Evolutionary conservation across 2,113 vertebrate species (phyloP), one percentile per base, ranked within the genome.

Genomic region (Balaenoptera acutorostrata): DNA sequence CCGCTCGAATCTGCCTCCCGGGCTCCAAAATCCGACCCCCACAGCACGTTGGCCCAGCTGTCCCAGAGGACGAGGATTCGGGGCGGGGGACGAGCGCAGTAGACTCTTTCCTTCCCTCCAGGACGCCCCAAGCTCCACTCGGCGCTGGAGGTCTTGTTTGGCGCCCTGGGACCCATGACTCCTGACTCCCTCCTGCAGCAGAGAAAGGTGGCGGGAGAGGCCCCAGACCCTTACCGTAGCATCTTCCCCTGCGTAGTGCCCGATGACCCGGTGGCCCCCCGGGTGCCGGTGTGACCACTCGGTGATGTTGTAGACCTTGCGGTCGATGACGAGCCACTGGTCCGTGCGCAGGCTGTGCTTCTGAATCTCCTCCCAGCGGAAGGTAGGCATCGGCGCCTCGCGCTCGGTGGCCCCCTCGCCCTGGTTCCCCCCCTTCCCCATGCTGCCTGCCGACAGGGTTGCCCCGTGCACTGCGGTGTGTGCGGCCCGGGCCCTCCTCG

Each of bases 291-390:
- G 97, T 59, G 98, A 98, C 99, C 99, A 99, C 39, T 98, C 94
- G 74, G 98, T 99, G 98, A 99, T 97, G 96, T 99, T 98, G 95
- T 99, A 99, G 61, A 99, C 99, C 98, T 99, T 99, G n/a, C 99
- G 98, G 57, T 99, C 98, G 33, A 99, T 98, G 96, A 99, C 99
- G 72, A 99, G 93, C 99, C 99, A 99, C 97, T 98, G 98, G 98
- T 99, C 99, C 1, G 97, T 99, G 95, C 92, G 98, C 98, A 96
- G 98, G 98, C 98, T 98, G 98, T 99, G 99, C 94, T 98, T 99
- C 98, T 99, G 99, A 95, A 99, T 99, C 98, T 99, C 99, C 71
- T 99, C 99, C 99, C 99, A 99, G 97, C 99, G 99, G 98, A 99
- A 99, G 81, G 96, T 97, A 83, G 97, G 98, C 90, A 95, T 27